phyloP scores from a whole-genome alignment of 2,797 vertebrate species.

The Anisognathus igniventris region DNA sequence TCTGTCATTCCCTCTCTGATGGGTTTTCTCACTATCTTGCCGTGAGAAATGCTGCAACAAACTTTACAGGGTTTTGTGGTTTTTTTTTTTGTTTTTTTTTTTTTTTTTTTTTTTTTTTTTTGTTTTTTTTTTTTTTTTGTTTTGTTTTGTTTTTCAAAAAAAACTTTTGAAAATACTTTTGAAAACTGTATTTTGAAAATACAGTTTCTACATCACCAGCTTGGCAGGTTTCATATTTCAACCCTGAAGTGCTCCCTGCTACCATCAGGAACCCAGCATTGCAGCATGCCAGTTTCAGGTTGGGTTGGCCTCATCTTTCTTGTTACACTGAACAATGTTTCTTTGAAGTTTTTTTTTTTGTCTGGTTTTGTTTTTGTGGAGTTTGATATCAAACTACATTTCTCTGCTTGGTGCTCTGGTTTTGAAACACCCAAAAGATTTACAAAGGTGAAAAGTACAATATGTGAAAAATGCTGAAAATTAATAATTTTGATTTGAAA shows the following conservation, averaged over 20 bases:
- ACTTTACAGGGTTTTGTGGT: background rate
- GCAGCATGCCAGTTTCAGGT: background rate
- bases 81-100: too few relatives aligned
- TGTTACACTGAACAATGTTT: background rate
- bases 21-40: background rate
- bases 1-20: background rate
- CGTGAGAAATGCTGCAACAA: background rate
- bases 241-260: background rate
- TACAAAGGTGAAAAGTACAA: background rate
- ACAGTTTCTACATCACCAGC: background rate
- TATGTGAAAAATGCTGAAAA: background rate
- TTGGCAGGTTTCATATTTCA: background rate
- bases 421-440: background rate
- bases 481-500: background rate
- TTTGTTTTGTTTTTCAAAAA: background rate
- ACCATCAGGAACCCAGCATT: background rate
- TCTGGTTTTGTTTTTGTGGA: background rate
- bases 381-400: background rate
- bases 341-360: background rate
- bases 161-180: too few relatives aligned
- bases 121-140: too few relatives aligned
- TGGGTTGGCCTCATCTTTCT: background rate
- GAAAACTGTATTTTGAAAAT: too few relatives aligned
- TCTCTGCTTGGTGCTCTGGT: background rate
- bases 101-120: background rate